Base-by-base conservation (phyloP, 2,797 vertebrate genomes). In the Silurus lanzhouensis region DNA sequence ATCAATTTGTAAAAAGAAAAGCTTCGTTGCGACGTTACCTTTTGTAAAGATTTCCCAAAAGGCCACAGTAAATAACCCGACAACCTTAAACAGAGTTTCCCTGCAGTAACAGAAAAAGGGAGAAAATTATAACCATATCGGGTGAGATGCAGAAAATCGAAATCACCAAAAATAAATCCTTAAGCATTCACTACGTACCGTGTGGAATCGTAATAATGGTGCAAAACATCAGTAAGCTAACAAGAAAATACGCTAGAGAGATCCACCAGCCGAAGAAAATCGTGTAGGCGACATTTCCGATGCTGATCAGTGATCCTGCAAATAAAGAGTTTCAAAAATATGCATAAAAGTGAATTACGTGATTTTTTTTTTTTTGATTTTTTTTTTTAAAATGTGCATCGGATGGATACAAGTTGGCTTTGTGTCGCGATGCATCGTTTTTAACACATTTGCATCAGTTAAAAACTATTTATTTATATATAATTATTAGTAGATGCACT, bases 261-360 rank as follows among this genome's bases (percentile, higher is more conserved):
- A 96, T 93, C 97, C 97, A 97, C 97, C 96, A 98, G 85, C 97
- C 97, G 5, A 98, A 97, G 66, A 97, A 90, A 87, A 97, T 77
- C 1, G 95, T 86, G 88, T 98, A 98, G 5, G 92, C 17, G 22
- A 97, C 0, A 3, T 98, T 98, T 0, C 96, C 96, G 70, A 92
- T 89, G 0, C 93, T 95, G 86, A 96, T 0, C 0, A 92, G 89
- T 2, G 96, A 96, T 13, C 94, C 97, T 98, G 88, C 58, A 90
- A 90, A 72, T 2, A 68, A 58, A 80, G 10, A 38, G 44, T 52
- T 52, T 10, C 6, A 52, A 0, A 52, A 7, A 8, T 0, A 0
- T 38, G 38, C 38, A 38, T 38, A 0, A 0, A 38, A 38, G 38
- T 38, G 38, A 38, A 38, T 38, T 5, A 38, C 38, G 0, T 38